phyloP scores from a whole-genome alignment of 2,797 vertebrate species.

The Knipowitschia caucasica region DNA sequence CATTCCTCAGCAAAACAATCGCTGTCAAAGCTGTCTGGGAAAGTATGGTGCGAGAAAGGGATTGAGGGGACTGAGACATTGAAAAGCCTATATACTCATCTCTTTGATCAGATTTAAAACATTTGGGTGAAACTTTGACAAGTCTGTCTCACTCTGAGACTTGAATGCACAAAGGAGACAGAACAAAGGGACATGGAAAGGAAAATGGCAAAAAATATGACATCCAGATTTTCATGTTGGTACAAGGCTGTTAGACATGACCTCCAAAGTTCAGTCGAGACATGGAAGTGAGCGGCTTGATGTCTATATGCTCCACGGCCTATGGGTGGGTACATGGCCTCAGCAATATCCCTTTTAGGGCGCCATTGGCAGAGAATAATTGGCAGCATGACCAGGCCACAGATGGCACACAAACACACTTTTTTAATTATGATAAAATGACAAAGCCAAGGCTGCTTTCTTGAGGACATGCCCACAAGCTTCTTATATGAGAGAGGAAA shows the following conservation, averaged over 20 bases:
- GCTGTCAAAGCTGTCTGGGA: conserved; percentile 36
- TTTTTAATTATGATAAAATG: conserved; percentile 43
- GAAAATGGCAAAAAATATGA: conserved; percentile 4
- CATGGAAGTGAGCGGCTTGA: background rate
- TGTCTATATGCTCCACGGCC: conserved; percentile 13
- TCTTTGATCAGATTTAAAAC: conserved; percentile 48
- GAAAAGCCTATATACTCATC: conserved; percentile 43
- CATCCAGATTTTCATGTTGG: conserved; percentile 10
- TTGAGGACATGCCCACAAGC: background rate
- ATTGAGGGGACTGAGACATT: conserved; percentile 37
- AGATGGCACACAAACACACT: conserved; percentile 58
- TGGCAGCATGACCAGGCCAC: conserved; percentile 61
- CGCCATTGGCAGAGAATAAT: conserved; percentile 48
- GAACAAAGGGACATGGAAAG: background rate
- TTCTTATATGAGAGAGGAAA: background rate
- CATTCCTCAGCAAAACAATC: conserved; percentile 36
- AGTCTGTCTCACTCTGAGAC: conserved; percentile 16
- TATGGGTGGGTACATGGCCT: conserved; percentile 40
- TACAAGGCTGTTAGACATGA: background rate
- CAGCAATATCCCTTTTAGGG: conserved; percentile 54
- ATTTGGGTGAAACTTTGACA: conserved; percentile 22
- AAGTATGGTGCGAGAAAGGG: conserved; percentile 26
- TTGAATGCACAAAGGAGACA: conserved; percentile 6
- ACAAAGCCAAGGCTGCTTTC: conserved; percentile 23
- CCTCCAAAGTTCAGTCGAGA: background rate